A percentile compares a stretch with the other conserved stretches of the same genome.
Evolutionary conservation across 2,797 vertebrate genomes (phyloP).

Genomic region (Florisuga fusca): DNA sequence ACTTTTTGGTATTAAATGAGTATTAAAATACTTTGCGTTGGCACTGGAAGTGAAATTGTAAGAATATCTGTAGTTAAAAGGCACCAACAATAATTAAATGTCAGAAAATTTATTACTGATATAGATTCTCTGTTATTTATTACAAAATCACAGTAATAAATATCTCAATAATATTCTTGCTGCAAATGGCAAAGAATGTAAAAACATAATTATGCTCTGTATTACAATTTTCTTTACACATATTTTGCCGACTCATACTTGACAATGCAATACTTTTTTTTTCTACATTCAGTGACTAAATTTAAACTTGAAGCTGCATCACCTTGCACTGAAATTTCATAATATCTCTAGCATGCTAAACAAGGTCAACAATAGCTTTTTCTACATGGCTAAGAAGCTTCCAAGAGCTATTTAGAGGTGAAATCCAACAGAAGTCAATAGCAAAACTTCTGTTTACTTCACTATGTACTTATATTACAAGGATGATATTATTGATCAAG

Average conservation of each 20-base stretch:
- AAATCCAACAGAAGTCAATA: slow-evolving; percentile 4
- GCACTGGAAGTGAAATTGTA: neutral
- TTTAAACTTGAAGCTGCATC: neutral
- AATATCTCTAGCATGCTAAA: neutral
- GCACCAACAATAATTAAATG: neutral
- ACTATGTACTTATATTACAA: neutral
- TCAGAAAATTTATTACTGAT: neutral
- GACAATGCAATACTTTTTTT: neutral
- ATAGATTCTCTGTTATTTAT: neutral
- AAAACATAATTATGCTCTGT: neutral
- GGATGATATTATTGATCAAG: neutral
- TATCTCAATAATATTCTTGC: neutral
- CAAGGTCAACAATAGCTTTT: neutral
- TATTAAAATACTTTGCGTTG: neutral
- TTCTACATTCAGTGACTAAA: neutral
- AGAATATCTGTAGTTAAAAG: neutral
- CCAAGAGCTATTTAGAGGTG: neutral
- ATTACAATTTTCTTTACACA: neutral
- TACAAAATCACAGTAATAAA: neutral
- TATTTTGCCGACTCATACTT: neutral
- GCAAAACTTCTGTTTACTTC: neutral
- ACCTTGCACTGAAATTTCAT: neutral
- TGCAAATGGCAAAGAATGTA: neutral
- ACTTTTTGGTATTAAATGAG: neutral
- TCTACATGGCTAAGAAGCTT: neutral